Evolutionary conservation across 2,113 vertebrate species (phyloP), one percentile per base, ranked within the genome.

Genomic region (Tylochromis polylepis): DNA sequence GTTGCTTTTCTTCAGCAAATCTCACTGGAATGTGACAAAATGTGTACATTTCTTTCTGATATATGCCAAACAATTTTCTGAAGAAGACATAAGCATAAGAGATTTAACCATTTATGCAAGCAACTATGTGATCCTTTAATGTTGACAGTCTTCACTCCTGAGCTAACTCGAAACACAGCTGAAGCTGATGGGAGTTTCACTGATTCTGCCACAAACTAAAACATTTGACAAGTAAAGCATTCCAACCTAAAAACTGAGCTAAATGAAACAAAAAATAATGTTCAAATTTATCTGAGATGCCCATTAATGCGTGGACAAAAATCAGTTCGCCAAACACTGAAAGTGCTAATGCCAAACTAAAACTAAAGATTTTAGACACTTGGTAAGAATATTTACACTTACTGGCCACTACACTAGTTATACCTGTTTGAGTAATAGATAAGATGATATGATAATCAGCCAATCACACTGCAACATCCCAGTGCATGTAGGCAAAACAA

Each of bases 1-100:
- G 70, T 49, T 75, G 70, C 70, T 75, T 29, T 75, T 75, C 70
- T 75, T 75, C 24, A 49, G 49, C 22, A 49, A 20, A 75, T 29
- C 70, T 75, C 41, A 49, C 15, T 0, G 0, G 70, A 0, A 51
- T 53, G 27, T 77, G 43, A 53, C 27, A n/a, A 77, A 51, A 77
- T 51, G 46, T 31, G 27, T 12, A 51, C 27, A 4, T 36, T 36
- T 18, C 2, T 46, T 72, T 55, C 24, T 22, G 43, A 24, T 62
- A 51, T 3, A 77, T 31, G 10, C 11, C 16, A 77, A 53, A 53
- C 4, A n/a, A 51, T 53, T 53, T 9, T n/a, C 43, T 53, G 16
- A 77, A 77, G 43, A 51, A 77, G 24, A 77, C 27, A 75, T 20
- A 75, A 8, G 4, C 24, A 51, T 75, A 20, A 29, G 43, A 2